Evolutionary conservation across 2,888 invertebrate genomes (phyloP).

Genomic region (Spisula solida): DNA sequence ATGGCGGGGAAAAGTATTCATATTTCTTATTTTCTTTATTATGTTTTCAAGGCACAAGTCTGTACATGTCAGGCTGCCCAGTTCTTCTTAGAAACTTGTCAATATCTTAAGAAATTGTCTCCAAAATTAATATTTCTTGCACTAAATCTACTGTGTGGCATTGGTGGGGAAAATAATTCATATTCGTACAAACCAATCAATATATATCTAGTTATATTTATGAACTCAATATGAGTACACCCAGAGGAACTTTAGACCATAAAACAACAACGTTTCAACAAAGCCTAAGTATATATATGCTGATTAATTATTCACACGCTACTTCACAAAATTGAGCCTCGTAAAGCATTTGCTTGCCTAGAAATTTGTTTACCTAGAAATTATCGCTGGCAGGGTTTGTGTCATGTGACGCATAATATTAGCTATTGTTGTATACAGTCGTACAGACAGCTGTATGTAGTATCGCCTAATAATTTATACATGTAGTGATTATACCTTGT

Average conservation of each 20-base stretch:
- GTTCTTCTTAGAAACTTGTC: no score
- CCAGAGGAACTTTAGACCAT: not conserved
- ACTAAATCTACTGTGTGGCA: not conserved
- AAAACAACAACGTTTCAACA: not conserved
- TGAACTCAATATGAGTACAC: not conserved
- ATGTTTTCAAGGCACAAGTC: no score
- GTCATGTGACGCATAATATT: not conserved
- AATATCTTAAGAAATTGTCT: no score
- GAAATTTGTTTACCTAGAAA: no score
- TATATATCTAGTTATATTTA: not conserved
- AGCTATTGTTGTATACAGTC: not conserved
- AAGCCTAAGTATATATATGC: not conserved
- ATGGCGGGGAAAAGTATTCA: no score
- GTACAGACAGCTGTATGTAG: not conserved
- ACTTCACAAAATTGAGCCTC: conserved; percentile 8
- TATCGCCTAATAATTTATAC: not conserved
- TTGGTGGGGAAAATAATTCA: not conserved
- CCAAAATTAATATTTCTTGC: no score
- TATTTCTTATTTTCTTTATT: no score
- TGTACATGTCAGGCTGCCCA: no score
- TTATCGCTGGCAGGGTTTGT: not conserved
- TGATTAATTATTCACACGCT: conserved; percentile 11
- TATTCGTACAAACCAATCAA: not conserved
- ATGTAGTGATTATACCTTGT: not conserved
- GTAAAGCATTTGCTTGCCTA: not conserved